A percentile compares a stretch with the other conserved stretches of the same genome.
phyloP scores from a whole-genome alignment of 2,888 invertebrate genomes.

The Toxonevra muliebris region DNA sequence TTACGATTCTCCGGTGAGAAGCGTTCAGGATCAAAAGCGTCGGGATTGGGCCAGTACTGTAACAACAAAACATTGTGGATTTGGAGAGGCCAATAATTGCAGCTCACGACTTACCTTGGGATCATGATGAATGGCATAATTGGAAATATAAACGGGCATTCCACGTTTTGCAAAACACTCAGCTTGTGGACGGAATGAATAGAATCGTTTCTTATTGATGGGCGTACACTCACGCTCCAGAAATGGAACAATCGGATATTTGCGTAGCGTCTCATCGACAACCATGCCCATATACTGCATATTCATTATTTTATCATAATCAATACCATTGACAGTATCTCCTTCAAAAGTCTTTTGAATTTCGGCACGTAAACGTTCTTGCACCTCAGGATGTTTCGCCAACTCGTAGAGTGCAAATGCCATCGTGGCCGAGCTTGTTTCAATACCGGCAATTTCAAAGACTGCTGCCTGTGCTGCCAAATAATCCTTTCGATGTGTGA shows the following conservation, averaged over 20 bases:
- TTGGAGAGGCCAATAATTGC: neutral
- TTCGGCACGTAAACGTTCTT: conserved; percentile 64
- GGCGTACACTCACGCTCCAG: conserved; percentile 61
- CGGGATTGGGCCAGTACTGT: conserved; percentile 61
- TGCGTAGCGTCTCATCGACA: conserved; percentile 59
- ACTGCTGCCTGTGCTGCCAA: conserved; percentile 62
- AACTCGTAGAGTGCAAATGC: conserved; percentile 65
- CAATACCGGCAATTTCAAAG: conserved; percentile 62
- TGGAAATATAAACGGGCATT: conserved; percentile 63
- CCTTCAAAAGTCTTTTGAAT: conserved; percentile 57
- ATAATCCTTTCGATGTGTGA: conserved; percentile 57
- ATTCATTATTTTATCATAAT: conserved; percentile 61
- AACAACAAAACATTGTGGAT: neutral
- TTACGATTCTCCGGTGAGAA: conserved; percentile 54
- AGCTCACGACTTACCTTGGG: conserved; percentile 51
- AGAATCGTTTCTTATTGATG: conserved; percentile 54
- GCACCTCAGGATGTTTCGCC: conserved; percentile 63
- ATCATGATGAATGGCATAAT: conserved; percentile 61
- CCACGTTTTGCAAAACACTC: conserved; percentile 58
- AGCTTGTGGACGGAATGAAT: conserved; percentile 57
- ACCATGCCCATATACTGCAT: conserved; percentile 66
- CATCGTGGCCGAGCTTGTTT: conserved; percentile 63
- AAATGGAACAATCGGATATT: conserved; percentile 62
- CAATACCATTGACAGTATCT: conserved; percentile 48
- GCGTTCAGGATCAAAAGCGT: conserved; percentile 61